Percentiles rank a stretch among this genome's conserved stretches.
These are phyloP conservation scores for Acrobeloides nanus DNA, from an alignment of 2,888 invertebrate species.

Conservation along the genomic window DNA sequence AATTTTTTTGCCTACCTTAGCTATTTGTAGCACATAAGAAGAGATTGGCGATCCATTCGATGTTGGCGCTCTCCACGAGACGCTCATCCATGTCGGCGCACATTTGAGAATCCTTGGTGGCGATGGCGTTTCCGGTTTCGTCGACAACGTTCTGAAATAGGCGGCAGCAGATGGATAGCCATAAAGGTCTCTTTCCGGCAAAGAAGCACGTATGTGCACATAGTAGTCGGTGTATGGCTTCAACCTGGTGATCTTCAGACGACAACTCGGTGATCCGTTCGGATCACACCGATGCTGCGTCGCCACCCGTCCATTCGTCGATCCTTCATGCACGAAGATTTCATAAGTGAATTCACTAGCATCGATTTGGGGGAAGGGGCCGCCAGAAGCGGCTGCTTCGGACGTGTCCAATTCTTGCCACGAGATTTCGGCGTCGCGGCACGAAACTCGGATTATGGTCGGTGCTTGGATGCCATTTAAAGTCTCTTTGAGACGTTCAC, in stretches of 20 bases:
- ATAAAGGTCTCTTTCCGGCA: conserved; percentile 35
- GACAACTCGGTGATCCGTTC: too few species aligned
- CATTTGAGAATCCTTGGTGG: conserved; percentile 18
- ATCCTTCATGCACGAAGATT: conserved; percentile 33
- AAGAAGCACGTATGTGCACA: conserved; percentile 33
- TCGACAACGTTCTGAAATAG: conserved; percentile 68
- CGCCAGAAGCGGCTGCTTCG: conserved; percentile 44
- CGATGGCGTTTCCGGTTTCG: conserved; percentile 65
- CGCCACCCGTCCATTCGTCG: not conserved
- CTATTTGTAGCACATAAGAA: conserved; percentile 23
- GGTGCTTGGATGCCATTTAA: conserved; percentile 35
- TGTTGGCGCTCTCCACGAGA: conserved; percentile 29
- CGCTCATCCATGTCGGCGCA: conserved; percentile 21
- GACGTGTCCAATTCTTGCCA: conserved; percentile 49
- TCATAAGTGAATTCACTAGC: conserved; percentile 46
- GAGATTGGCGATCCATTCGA: conserved; percentile 22
- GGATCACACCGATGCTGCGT: conserved; percentile 14
- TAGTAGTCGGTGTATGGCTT: conserved; percentile 42
- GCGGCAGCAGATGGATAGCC: conserved; percentile 57
- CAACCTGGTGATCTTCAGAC: conserved; percentile 30
- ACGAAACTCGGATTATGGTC: conserved; percentile 14
- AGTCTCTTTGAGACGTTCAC: conserved; percentile 31
- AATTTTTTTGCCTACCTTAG: too few species aligned
- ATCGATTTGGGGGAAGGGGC: conserved; percentile 52
- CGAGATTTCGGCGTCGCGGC: conserved; percentile 22